Evolutionary conservation across 2,113 vertebrate species (phyloP), one percentile per base, ranked within the genome.

Genomic region (Anarrhichthys ocellatus): DNA sequence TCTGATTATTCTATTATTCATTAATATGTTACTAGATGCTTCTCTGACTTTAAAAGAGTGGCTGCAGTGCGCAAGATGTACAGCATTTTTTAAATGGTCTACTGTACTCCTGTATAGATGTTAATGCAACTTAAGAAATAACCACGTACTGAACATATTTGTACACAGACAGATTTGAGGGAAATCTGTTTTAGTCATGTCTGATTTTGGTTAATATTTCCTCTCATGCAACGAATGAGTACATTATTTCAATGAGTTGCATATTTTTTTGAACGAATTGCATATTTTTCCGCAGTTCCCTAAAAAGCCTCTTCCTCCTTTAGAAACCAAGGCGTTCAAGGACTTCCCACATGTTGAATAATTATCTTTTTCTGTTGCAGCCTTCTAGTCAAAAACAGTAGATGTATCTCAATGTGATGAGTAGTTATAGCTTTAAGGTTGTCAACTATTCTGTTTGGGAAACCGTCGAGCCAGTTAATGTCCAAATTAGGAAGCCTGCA

Each of bases 211-310:
- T 22, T 61, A 20, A 20, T 38, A 9, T 14, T 54, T 42, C 15
- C 73, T 75, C 44, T 36, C 2, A 1, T 62, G 32, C 32, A 59
- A 29, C 9, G 3, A 27, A 5, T 15, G 9, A 24, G 29, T 1
- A 76, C 9, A 54, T 56, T 63, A 61, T 66, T 46, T 61, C 50
- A 56, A 27, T 59, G 66, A 61, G 34, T 65, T 46, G 50, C 4
- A 27, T 48, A 50, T 76, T 29, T 59, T 59, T 83, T 32, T 2
- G 5, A 48, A 22, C 44, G 70, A 67, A 36, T 62, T 61, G 58
- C 9, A 38, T 48, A 29, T 63, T 50, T 68, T 46, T 80, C 2
- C 36, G 27, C 36, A 63, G 6, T 59, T 36, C 64, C 64, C 48
- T 38, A 1, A 48, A 65, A 65, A 6, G 17, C 9, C 7, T 0